A percentile compares a stretch with the other conserved stretches of the same genome.
Evolutionary conservation across 2,888 invertebrate species (phyloP).

Genomic region (Mellilla xanthometata): DNA sequence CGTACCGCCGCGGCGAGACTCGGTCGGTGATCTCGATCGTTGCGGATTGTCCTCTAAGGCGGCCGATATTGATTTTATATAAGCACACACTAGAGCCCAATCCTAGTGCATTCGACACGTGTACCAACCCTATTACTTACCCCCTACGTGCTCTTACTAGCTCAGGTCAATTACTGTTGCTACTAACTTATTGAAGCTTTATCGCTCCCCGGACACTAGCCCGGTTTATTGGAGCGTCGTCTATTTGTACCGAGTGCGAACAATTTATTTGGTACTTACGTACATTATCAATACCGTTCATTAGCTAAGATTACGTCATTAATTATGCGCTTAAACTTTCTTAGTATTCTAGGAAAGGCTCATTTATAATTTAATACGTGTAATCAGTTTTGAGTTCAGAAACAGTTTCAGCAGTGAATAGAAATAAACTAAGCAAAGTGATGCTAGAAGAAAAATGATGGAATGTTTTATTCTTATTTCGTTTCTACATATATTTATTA

Average conservation of each 20-base stretch:
- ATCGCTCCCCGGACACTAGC: slow-evolving; percentile 18
- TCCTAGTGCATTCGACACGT: slow-evolving; percentile 33
- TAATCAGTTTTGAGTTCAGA: too few relatives aligned
- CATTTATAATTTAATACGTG: too few relatives aligned
- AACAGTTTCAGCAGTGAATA: too few relatives aligned
- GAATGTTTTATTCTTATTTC: too few relatives aligned
- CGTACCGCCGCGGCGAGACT: slow-evolving; percentile 29
- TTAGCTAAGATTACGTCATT: slow-evolving; percentile 1
- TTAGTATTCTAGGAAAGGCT: too few relatives aligned
- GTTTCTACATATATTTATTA: neutral
- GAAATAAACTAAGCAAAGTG: too few relatives aligned
- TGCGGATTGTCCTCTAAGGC: slow-evolving; percentile 52
- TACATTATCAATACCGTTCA: neutral
- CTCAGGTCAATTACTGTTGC: slow-evolving; percentile 24
- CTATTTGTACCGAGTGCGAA: slow-evolving; percentile 15
- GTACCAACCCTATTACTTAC: slow-evolving; percentile 25
- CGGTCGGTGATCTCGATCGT: slow-evolving; percentile 49
- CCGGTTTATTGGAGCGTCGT: slow-evolving; percentile 19
- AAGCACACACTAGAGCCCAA: slow-evolving; percentile 39
- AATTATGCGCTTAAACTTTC: too few relatives aligned
- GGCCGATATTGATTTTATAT: slow-evolving; percentile 59
- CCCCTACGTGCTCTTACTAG: slow-evolving; percentile 23
- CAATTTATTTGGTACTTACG: slow-evolving; percentile 10
- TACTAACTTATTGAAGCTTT: slow-evolving; percentile 26
- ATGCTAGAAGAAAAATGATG: too few relatives aligned